phyloP scores from a whole-genome alignment of 1,140 invertebrate genomes.

The Paracyclopina nana region DNA sequence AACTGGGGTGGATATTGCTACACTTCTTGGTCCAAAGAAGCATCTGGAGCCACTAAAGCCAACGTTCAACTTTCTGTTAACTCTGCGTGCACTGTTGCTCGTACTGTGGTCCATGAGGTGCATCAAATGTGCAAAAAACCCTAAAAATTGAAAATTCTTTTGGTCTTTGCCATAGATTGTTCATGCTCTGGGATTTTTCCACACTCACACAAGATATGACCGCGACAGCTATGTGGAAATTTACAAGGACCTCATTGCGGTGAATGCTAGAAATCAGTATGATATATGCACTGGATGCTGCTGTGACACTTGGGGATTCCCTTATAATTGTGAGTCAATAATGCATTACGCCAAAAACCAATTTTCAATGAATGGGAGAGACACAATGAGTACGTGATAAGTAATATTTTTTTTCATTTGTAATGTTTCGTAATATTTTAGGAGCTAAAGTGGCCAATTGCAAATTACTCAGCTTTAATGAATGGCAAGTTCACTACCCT shows the following conservation, averaged over 20 bases:
- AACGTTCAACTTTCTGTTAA: not conserved
- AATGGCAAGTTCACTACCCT: not conserved
- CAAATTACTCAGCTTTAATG: not conserved
- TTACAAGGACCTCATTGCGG: not conserved
- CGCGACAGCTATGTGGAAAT: not conserved
- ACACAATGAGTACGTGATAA: not conserved
- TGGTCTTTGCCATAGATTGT: not conserved
- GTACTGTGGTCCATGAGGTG: not conserved
- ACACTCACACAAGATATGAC: not conserved
- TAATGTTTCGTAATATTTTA: not conserved
- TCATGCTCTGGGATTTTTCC: not conserved
- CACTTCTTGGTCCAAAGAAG: not conserved
- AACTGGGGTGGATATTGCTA: not conserved
- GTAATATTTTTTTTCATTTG: not conserved
- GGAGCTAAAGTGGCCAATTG: not conserved
- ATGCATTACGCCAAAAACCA: not conserved
- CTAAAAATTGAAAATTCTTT: not conserved
- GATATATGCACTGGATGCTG: not conserved
- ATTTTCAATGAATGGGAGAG: not conserved
- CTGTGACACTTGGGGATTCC: not conserved
- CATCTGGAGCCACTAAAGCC: not conserved
- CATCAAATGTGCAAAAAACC: no score
- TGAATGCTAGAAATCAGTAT: not conserved
- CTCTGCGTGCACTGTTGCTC: not conserved
- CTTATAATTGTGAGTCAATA: not conserved